Evolutionary conservation across 35 echinoderm and acorn worm genomes (phyloP), one percentile per base, ranked within the genome.

Genomic region (Hemicentrotus pulcherrimus): DNA sequence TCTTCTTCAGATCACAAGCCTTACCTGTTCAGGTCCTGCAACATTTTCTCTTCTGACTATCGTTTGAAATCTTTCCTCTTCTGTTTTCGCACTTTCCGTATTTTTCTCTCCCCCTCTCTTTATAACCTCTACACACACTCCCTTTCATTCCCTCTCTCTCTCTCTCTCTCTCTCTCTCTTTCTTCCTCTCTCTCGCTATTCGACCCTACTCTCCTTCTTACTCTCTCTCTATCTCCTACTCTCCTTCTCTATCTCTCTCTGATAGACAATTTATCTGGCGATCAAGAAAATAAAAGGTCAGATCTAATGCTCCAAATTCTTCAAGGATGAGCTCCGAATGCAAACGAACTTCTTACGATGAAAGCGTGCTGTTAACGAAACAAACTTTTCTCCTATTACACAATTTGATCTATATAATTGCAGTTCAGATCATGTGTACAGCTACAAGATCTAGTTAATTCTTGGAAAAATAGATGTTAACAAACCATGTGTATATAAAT

Each of bases 251-350:
- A 18, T 70, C 61, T 78, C 65, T 19, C 31, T 90, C 31, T 90
- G 88, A 35, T 9, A 8, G 32, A 90, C 88, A 47, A 32, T 90
- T 41, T 90, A 35, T 90, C 88, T 33, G 2, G 88, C 12, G 32
- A 90, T 90, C 88, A 46, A 90, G 86, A 86, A 31, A 33, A 55
- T 55, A 86, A 86, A 86, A 86, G 86, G 86, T 86, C 86, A 90
- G 31, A 90, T 45, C 46, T 90, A 45, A 90, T 90, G 88, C 88
- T 90, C 32, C 32, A 90, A 90, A 90, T 90, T 90, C 88, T 28
- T 90, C 32, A 33, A 90, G 88, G 88, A 33, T 45, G 33, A 46
- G 2, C 32, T 90, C 18, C 32, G 88, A 78, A 5, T 78, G 65
- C 22, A 78, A 78, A 78, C 24, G 4, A 4, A 28, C 7, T 7